Evolutionary conservation across 2,888 invertebrate genomes (phyloP).

Genomic region (Automeris io): DNA sequence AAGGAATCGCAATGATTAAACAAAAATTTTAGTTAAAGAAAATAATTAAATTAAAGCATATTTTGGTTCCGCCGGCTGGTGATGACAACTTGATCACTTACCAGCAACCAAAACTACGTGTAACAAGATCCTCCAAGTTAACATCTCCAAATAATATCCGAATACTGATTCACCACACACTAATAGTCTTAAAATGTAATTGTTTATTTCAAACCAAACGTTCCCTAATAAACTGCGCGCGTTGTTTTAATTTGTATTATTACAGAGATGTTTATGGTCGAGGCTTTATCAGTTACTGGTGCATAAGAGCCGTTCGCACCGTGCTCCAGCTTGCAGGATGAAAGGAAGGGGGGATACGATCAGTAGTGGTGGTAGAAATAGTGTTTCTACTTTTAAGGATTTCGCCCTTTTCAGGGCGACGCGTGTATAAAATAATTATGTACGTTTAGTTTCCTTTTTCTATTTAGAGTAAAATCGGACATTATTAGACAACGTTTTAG

Average conservation of each 20-base stretch:
- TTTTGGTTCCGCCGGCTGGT: too few relatives aligned
- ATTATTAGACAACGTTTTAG: too few relatives aligned
- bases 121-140: conserved; percentile 56
- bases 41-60: too few relatives aligned
- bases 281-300: conserved; percentile 57
- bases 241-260: conserved; percentile 23
- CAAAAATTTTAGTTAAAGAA: too few relatives aligned
- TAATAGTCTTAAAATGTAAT: neutral
- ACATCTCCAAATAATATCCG: conserved; percentile 63
- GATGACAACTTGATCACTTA: conserved; percentile 46
- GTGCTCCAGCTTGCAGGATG: conserved; percentile 34
- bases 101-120: conserved; percentile 59
- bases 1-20: too few relatives aligned
- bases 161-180: conserved; percentile 26
- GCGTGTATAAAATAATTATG: too few relatives aligned
- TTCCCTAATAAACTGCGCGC: conserved; percentile 13
- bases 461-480: too few relatives aligned
- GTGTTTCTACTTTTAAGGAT: too few relatives aligned
- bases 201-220: neutral
- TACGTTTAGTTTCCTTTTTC: too few relatives aligned
- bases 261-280: conserved; percentile 40
- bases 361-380: conserved; percentile 37
- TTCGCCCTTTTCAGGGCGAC: too few relatives aligned
- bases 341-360: conserved; percentile 37
- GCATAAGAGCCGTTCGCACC: conserved; percentile 43